These are phyloP conservation scores for Meteorus sp. DNA, from an alignment of 1,140 invertebrate species.

Conservation along the genomic window DNA sequence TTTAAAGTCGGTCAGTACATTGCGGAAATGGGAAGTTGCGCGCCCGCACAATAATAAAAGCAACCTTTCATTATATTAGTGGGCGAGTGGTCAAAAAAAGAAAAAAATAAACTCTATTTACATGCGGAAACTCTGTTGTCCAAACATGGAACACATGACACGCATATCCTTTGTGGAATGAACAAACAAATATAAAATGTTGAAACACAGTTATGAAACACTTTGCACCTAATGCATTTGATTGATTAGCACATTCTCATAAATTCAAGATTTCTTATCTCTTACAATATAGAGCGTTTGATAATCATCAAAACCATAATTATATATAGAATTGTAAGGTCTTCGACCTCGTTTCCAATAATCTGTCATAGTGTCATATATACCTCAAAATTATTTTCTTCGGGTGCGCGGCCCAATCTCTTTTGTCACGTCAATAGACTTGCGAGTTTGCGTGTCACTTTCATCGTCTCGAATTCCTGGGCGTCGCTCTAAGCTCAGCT, in stretches of 20 bases:
- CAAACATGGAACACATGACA: too few species aligned
- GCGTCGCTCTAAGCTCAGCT: conserved; percentile 9
- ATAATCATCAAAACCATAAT: too few species aligned
- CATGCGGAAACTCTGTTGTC: neutral
- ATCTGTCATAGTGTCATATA: too few species aligned
- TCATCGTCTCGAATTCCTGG: conserved; percentile 21
- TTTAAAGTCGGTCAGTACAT: neutral
- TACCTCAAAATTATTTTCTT: neutral
- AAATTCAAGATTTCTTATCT: too few species aligned
- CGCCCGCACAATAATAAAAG: too few species aligned
- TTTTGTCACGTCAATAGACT: conserved; percentile 13
- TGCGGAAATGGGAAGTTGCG: neutral
- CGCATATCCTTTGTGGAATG: too few species aligned
- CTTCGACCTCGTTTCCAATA: neutral
- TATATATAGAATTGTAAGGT: too few species aligned
- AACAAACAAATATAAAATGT: too few species aligned
- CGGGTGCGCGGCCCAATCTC: too few species aligned
- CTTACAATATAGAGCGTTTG: neutral
- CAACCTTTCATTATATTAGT: neutral
- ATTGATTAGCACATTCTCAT: too few species aligned
- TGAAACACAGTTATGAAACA: too few species aligned
- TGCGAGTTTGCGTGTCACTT: conserved; percentile 21
- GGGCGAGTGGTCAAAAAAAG: neutral
- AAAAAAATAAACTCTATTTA: neutral
- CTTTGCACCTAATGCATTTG: too few species aligned